These are phyloP conservation scores for Lithobates sylvaticus DNA, from an alignment of 2,797 vertebrate genomes.

Conservation along the genomic window DNA sequence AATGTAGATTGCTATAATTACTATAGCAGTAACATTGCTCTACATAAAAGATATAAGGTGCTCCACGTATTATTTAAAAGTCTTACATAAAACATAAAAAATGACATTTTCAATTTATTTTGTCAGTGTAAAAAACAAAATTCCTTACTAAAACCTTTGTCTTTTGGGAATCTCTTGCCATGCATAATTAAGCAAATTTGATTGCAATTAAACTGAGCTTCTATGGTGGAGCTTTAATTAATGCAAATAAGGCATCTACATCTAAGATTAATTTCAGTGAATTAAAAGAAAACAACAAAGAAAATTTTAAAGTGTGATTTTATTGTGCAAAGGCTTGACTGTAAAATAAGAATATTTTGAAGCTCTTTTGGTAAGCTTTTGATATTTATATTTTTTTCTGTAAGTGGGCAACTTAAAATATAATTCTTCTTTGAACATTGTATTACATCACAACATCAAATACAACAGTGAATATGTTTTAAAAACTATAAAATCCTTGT, in stretches of 20 bases:
- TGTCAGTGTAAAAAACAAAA: conserved; percentile 98
- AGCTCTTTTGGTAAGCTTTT: conserved; percentile 75
- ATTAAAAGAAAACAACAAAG: conserved; percentile 99
- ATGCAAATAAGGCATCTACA: conserved; percentile 99
- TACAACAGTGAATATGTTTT: conserved; percentile 63
- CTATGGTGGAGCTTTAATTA: conserved; percentile 99
- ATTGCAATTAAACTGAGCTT: conserved; percentile 99
- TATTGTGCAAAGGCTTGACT: conserved; percentile 90
- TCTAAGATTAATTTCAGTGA: conserved; percentile 99
- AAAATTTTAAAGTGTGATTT: conserved; percentile 94
- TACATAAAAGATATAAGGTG: conserved; percentile 96
- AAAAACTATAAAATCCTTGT: conserved; percentile 59
- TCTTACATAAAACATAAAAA: conserved; percentile 98
- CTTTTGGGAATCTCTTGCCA: conserved; percentile 99
- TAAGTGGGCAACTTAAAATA: conserved; percentile 66
- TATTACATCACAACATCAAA: conserved; percentile 74
- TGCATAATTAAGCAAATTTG: conserved; percentile 99
- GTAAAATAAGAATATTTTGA: conserved; percentile 77
- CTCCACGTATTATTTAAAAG: conserved; percentile 93
- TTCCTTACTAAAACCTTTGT: conserved; percentile 97
- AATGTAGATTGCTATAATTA: conserved; percentile 99
- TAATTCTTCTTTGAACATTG: conserved; percentile 72
- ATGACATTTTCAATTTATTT: conserved; percentile 99
- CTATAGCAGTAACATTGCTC: conserved; percentile 99
- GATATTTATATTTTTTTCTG: conserved; percentile 70